Conservation (phyloP, 2,888 invertebrate species). For the Clistopyga incitator region DNA sequence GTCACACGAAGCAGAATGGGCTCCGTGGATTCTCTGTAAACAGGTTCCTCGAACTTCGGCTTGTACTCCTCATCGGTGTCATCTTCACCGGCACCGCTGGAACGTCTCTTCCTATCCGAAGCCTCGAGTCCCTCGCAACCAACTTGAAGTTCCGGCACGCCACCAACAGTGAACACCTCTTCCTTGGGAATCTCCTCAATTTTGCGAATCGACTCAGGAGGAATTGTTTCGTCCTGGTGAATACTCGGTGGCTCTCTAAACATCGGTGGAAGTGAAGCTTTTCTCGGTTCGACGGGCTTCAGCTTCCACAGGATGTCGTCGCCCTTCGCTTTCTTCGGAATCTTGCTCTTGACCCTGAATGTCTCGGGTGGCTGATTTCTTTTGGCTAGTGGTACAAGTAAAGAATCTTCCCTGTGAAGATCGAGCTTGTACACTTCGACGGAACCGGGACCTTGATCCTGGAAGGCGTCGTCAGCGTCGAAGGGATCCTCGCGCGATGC, state of each 20-base stretch:
- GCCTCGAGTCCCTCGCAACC: constrained; percentile 77
- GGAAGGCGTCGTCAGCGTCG: constrained; percentile 71
- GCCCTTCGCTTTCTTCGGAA: constrained; percentile 69
- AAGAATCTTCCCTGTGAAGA: constrained; percentile 70
- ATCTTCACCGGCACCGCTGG: constrained; percentile 62
- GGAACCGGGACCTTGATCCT: constrained; percentile 79
- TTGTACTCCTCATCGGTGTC: constrained; percentile 39
- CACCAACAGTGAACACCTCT: constrained; percentile 71
- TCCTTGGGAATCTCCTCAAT: constrained; percentile 45
- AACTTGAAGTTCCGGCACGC: constrained; percentile 79
- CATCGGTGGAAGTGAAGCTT: constrained; percentile 40
- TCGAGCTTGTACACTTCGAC: constrained; percentile 78
- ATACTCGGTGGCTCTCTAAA: constrained; percentile 41
- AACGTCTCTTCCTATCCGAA: constrained; percentile 70
- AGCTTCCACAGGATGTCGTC: constrained; percentile 64
- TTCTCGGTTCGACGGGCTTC: constrained; percentile 46
- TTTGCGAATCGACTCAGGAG: constrained; percentile 14
- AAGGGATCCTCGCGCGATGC: constrained; percentile 43
- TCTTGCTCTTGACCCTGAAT: constrained; percentile 69
- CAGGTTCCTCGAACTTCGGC: constrained; percentile 57
- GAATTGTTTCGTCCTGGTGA: not conserved
- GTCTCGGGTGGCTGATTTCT: constrained; percentile 44
- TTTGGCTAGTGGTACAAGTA: constrained; percentile 60
- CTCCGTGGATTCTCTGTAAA: constrained; percentile 59
- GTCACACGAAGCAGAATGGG: constrained; percentile 62